Percentiles rank a stretch among this genome's conserved stretches.
Conservation (phyloP, 2,113 vertebrate genomes). For the Sorex araneus region DNA sequence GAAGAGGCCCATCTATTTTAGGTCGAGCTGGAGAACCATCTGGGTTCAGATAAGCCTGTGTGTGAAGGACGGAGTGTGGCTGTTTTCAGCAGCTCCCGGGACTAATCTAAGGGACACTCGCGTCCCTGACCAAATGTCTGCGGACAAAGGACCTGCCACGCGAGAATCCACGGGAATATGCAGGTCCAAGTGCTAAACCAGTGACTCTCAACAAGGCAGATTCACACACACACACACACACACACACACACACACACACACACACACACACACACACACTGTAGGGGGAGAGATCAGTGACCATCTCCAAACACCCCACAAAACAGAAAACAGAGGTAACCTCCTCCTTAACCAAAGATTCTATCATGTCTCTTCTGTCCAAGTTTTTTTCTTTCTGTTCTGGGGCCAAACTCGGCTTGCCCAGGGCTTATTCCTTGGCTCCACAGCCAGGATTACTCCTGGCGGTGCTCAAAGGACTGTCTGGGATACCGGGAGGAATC, state of each 20-base stretch:
- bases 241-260: background rate
- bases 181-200: background rate
- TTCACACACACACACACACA: background rate
- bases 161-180: too few species aligned
- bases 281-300: background rate
- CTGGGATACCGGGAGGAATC: too few species aligned
- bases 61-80: constrained; percentile 4
- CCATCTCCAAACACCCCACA: background rate
- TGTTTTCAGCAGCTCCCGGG: background rate
- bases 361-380: background rate
- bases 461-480: too few species aligned
- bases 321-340: background rate
- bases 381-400: background rate
- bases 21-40: background rate
- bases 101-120: background rate
- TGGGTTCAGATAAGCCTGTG: background rate
- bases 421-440: too few species aligned
- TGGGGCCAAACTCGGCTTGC: too few species aligned
- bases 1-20: constrained; percentile 2
- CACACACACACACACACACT: background rate
- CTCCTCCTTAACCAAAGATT: background rate
- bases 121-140: too few species aligned
- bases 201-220: background rate
- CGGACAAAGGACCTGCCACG: too few species aligned
- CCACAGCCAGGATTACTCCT: too few species aligned